Evolutionary conservation across 2,113 vertebrate genomes (phyloP), one percentile per base, ranked within the genome.

Genomic region (Passer domesticus): DNA sequence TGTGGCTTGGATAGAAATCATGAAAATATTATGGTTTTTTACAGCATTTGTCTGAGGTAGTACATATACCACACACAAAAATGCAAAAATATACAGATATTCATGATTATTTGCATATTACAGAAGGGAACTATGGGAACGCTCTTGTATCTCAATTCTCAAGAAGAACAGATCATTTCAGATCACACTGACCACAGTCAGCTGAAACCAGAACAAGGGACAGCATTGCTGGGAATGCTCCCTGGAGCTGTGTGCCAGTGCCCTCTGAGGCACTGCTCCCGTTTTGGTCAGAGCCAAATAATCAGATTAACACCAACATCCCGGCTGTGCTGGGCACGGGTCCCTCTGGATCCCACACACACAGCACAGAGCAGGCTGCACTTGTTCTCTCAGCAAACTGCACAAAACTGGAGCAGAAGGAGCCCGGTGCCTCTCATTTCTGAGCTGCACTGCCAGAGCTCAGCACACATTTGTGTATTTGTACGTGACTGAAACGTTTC

Each of bases 21-120:
- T 63, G 91, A 52, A 68, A 92, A 81, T n/a, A 20, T 75, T 20
- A n/a, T 1, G 46, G 0, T 74, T 77, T 95, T 87, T 87, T 95
- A 91, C 78, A 96, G 94, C 87, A 93, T 87, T 97, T 94, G 91
- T 96, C 94, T 97, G 97, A 97, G 96, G 96, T 97, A 97, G 96
- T 94, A 96, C 95, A 96, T 95, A 97, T 86, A 95, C 87, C 95
- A 93, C 95, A 95, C 94, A 96, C 88, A 85, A 94, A 93, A 93
- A 93, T 85, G 77, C 89, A 97, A 90, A 95, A 93, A 90, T 94
- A 96, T 95, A 93, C 78, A 94, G 72, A 95, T 91, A 94, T 43
- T 52, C 21, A 21, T 86, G 87, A 70, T 79, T 76, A 80, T 87
- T 89, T 93, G 75, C 76, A 63, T 96, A 67, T 92, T 60, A 92